phyloP scores from a whole-genome alignment of 2,797 vertebrate species.

The Sus cebifrons region DNA sequence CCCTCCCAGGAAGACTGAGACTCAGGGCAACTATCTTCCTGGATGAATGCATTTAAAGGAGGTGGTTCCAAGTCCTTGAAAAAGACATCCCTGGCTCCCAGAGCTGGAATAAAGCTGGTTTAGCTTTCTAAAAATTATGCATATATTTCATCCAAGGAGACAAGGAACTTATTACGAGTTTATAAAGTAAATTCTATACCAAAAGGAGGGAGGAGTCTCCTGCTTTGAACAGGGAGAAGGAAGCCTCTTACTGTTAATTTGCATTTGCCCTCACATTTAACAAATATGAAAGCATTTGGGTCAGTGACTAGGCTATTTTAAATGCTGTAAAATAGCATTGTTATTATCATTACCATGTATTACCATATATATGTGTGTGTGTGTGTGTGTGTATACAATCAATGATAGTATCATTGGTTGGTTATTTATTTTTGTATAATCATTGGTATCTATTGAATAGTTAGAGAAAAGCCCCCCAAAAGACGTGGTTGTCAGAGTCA shows the following conservation, averaged over 20 bases:
- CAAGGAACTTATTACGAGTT: not conserved
- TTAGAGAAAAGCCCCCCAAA: not conserved
- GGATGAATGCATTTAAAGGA: not conserved
- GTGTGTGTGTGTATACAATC: no score
- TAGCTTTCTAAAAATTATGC: not conserved
- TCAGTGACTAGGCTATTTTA: not conserved
- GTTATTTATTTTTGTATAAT: not conserved
- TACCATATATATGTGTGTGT: no score
- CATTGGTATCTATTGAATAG: not conserved
- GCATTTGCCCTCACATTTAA: not conserved
- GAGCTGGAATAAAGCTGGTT: not conserved
- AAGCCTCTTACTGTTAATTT: not conserved
- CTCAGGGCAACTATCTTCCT: rapidly evolving
- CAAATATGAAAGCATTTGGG: not conserved
- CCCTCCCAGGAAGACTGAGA: not conserved
- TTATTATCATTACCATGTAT: not conserved
- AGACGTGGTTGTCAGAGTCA: not conserved
- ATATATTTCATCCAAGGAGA: not conserved
- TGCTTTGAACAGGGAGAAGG: not conserved
- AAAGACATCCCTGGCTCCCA: not conserved
- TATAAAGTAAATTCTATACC: not conserved
- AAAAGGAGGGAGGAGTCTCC: not conserved
- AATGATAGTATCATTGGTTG: not conserved
- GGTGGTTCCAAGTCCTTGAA: not conserved
- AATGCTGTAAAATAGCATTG: not conserved